Evolutionary conservation across 1,140 invertebrate genomes (phyloP).

Genomic region (Cepaea nemoralis): DNA sequence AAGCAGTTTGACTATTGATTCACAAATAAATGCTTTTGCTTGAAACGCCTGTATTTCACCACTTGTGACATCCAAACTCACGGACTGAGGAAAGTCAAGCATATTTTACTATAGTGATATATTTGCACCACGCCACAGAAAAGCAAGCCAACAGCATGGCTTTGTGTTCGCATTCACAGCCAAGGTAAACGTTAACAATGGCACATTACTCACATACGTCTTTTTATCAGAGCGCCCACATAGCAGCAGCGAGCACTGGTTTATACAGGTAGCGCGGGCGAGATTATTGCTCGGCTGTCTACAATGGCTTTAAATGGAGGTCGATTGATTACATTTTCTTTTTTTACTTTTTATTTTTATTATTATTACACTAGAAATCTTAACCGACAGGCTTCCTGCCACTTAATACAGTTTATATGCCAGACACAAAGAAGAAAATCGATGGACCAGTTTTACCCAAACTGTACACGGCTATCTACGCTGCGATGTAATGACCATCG

Average conservation of each 20-base stretch:
- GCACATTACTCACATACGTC: too few species aligned
- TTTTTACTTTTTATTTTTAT: background rate
- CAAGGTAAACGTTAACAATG: too few species aligned
- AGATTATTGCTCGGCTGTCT: background rate
- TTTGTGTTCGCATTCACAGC: too few species aligned
- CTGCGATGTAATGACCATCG: background rate
- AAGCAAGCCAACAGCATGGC: too few species aligned
- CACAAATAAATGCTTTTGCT: too few species aligned
- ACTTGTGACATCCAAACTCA: too few species aligned
- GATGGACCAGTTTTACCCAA: slow-evolving; percentile 17
- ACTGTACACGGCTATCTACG: slow-evolving; percentile 7
- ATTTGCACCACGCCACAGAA: too few species aligned
- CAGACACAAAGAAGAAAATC: slow-evolving; percentile 16
- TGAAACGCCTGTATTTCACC: too few species aligned
- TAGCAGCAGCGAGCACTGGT: background rate
- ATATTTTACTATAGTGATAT: too few species aligned
- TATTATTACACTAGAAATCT: slow-evolving; percentile 26
- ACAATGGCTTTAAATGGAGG: slow-evolving; percentile 24
- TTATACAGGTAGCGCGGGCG: background rate
- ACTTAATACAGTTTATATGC: slow-evolving; percentile 29
- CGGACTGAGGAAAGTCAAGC: too few species aligned
- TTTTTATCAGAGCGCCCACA: background rate
- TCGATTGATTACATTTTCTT: slow-evolving; percentile 6
- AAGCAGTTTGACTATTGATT: too few species aligned
- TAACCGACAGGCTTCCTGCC: slow-evolving; percentile 12